Base-by-base conservation (phyloP, 2,113 vertebrate genomes). In the Gymnorhina tibicen region DNA sequence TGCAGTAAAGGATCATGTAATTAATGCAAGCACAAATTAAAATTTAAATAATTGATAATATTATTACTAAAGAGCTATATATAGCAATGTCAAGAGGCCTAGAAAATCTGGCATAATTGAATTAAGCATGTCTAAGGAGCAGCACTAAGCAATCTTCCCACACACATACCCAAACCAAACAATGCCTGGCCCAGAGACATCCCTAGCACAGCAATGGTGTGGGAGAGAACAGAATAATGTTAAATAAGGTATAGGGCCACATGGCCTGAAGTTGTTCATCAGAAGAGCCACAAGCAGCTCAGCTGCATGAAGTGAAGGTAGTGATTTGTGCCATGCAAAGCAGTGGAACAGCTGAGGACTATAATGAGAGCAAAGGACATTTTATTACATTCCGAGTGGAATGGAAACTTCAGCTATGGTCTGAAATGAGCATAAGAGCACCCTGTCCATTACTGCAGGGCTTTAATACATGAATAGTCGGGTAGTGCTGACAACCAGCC, bases 41-140 rank as follows among this genome's bases (percentile, higher is more conserved):
- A 94, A 86, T 84, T 55, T 94, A 89, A 96, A 96, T 93, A 96
- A 89, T 90, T 96, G 73, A 96, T 86, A 90, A 63, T 74, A 84
- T 86, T 92, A 62, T 91, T 86, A 81, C 56, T 86, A 75, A 94
- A 39, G 49, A 89, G 22, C 56, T 92, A 91, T 86, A 81, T 60
- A 84, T 81, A 92, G 79, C 77, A 78, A 86, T 52, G 35, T 83
- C 88, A 83, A 64, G 73, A 86, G 69, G 79, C 75, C 39, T 24
- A 49, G 92, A 92, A 93, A 86, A 93, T 90, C 85, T 86, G 41
- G 12, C 60, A 75, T 81, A 94, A 91, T 94, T 85, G 63, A 94
- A 93, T 93, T 94, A 95, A 78, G 60, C 3, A 1, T 56, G 41
- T 80, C 87, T 84, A 84, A 93, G 72, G 72, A 86, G 69, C 44